Evolutionary conservation across 2,888 invertebrate genomes (phyloP).

Genomic region (Xanthorhoe spadicearia): DNA sequence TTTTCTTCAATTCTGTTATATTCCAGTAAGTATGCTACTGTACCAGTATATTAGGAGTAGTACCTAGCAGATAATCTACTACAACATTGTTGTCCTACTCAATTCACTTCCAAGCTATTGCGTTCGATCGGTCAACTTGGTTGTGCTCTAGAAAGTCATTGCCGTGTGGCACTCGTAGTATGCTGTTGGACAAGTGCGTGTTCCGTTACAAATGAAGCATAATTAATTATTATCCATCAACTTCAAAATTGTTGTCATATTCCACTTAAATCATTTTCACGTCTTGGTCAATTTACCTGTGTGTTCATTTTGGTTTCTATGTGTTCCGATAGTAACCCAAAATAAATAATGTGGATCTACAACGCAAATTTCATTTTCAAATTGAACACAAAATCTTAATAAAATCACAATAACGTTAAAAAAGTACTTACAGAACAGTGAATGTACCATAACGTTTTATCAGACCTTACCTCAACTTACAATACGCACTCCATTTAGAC

Average conservation of each 20-base stretch:
- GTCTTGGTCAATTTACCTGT: no score
- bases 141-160: slow-evolving; percentile 52
- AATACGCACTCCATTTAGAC: slow-evolving; percentile 39
- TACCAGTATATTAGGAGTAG: background rate
- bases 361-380: no score
- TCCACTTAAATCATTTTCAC: no score
- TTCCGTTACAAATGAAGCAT: slow-evolving; percentile 50
- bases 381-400: background rate
- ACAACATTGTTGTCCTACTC: slow-evolving; percentile 19
- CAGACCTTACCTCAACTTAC: slow-evolving; percentile 8
- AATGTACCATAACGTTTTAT: slow-evolving; percentile 23
- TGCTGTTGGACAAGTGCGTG: slow-evolving; percentile 43
- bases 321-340: no score
- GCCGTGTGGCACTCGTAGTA: slow-evolving; percentile 34
- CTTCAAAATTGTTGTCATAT: slow-evolving; percentile 56
- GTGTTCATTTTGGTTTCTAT: no score
- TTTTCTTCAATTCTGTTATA: background rate
- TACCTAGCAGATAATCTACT: slow-evolving; percentile 8
- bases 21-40: background rate
- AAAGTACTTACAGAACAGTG: slow-evolving; percentile 29
- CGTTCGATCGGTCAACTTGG: slow-evolving; percentile 42
- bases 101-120: slow-evolving; percentile 35
- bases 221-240: slow-evolving; percentile 61
- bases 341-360: no score
- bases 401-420: background rate